Percentiles rank a stretch among this genome's conserved stretches.
These are phyloP conservation scores for Morpho deidamia DNA, from an alignment of 2,888 invertebrate species.

Conservation along the genomic window DNA sequence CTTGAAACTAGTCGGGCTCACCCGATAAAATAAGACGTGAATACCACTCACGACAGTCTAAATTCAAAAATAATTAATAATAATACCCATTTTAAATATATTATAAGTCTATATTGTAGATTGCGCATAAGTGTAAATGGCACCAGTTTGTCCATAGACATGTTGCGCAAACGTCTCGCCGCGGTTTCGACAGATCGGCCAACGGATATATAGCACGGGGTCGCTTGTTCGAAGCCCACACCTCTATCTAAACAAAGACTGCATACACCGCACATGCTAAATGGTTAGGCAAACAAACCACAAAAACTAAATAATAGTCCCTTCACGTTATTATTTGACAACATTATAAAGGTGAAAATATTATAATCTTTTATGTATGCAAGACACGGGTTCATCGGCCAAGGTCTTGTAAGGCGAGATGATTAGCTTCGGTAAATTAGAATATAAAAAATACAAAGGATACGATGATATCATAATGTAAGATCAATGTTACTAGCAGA, in stretches of 20 bases:
- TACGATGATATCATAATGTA: slow-evolving; percentile 12
- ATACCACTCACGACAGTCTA: no score
- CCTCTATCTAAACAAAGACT: slow-evolving; percentile 61
- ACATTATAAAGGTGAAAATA: slow-evolving; percentile 24
- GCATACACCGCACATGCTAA: slow-evolving; percentile 53
- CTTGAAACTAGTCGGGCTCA: no score
- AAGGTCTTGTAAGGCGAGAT: slow-evolving; percentile 26
- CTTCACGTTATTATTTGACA: slow-evolving; percentile 46
- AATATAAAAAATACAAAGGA: slow-evolving; percentile 17
- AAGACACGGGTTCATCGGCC: slow-evolving; percentile 29
- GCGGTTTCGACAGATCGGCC: slow-evolving; percentile 61
- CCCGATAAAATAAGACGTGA: no score
- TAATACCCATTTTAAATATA: no score
- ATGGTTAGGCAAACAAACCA: slow-evolving; percentile 51
- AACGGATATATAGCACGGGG: slow-evolving; percentile 68
- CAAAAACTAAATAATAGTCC: slow-evolving; percentile 41
- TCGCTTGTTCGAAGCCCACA: slow-evolving; percentile 62
- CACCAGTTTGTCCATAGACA: slow-evolving; percentile 44
- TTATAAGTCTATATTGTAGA: no score
- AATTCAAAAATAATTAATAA: no score
- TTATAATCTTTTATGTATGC: slow-evolving; percentile 21
- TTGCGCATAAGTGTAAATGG: background rate
- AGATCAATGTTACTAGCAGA: background rate
- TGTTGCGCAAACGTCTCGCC: slow-evolving; percentile 51
- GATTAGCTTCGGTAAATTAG: slow-evolving; percentile 10